Base-by-base conservation (phyloP, 37 sponge, comb jelly and placozoan species). In the Dysidea cf. avara region DNA sequence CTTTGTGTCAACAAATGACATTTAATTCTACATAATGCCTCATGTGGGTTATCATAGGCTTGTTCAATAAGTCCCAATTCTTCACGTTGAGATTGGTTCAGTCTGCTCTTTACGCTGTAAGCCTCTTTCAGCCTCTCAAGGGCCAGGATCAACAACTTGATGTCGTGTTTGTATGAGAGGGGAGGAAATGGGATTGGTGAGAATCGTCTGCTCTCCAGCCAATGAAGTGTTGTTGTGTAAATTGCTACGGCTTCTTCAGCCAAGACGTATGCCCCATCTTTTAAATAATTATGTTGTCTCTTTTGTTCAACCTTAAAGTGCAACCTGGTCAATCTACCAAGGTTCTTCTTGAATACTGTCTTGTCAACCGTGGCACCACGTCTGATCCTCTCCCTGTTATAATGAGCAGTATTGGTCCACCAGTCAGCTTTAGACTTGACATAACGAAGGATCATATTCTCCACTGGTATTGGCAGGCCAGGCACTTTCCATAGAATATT, bases 371-470 rank as follows among this genome's bases (percentile, higher is more conserved):
- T 97, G 38, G 99, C 99, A 17, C 99, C 99, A 59, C 99, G 46
- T 48, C 92, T 56, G 75, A 97, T 97, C 28, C 99, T 72, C 91
- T 97, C 99, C 34, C 99, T 35, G 76, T 97, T 97, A 78, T 97
- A 97, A 72, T 97, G 99, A 32, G 99, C 92, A 14, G 99, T 97
- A 83, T 97, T 97, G 52, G 99, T 97, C 99, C 99, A 97, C 99
- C 99, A 97, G 57, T 97, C 99, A 26, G 99, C 99, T 54, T 97
- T 97, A 61, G 87, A 74, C 90, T 97, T 97, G 59, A 97, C 99
- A 36, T 94, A 97, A 31, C 99, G 88, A 32, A 97, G 84, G 64
- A 97, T 97, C 99, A 97, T 97, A 85, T 97, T 97, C 87, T 97
- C 99, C 14, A 97, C 79, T 18, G 99, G 94, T 28, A 87, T 90